Percentiles rank a stretch among this genome's conserved stretches.
Evolutionary conservation across 2,113 vertebrate genomes (phyloP).

Genomic region (Lepisosteus osseus): DNA sequence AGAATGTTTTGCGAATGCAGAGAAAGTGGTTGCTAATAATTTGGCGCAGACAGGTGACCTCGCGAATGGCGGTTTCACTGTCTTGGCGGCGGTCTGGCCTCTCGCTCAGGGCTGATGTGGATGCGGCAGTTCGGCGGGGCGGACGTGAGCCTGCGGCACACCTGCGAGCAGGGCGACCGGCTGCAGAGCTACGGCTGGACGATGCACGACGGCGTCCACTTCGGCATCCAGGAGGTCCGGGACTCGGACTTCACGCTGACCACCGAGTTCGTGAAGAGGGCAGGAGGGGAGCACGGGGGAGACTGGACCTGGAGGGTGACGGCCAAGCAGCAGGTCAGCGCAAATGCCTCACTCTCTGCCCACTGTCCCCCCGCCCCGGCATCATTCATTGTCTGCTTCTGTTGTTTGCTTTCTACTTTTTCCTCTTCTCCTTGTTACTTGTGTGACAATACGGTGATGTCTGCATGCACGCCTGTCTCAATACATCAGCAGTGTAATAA

Average conservation of each 20-base stretch:
- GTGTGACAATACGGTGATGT: too few species aligned
- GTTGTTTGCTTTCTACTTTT: neutral
- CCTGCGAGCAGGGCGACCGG: conserved; percentile 81
- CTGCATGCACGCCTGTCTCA: too few species aligned
- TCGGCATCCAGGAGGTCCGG: conserved; percentile 83
- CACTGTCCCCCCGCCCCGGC: conserved; percentile 10
- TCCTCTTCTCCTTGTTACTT: conserved; percentile 9
- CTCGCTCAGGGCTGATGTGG: conserved; percentile 87
- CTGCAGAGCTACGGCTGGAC: conserved; percentile 84
- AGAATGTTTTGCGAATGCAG: too few species aligned
- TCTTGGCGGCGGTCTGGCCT: too few species aligned
- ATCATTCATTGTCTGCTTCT: neutral
- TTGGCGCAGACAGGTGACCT: too few species aligned
- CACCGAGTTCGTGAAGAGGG: conserved; percentile 85
- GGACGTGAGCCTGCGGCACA: conserved; percentile 77
- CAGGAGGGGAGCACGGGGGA: conserved; percentile 83
- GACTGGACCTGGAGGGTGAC: conserved; percentile 95
- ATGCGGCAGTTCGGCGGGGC: conserved; percentile 71
- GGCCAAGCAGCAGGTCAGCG: conserved; percentile 72
- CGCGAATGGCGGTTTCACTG: too few species aligned
- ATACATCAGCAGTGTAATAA: too few species aligned
- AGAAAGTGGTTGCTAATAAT: too few species aligned
- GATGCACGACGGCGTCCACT: conserved; percentile 83
- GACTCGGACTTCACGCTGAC: conserved; percentile 74
- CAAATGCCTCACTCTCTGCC: conserved; percentile 16